Evolutionary conservation across 2,113 vertebrate species (phyloP).

Genomic region (Urocolius indicus): DNA sequence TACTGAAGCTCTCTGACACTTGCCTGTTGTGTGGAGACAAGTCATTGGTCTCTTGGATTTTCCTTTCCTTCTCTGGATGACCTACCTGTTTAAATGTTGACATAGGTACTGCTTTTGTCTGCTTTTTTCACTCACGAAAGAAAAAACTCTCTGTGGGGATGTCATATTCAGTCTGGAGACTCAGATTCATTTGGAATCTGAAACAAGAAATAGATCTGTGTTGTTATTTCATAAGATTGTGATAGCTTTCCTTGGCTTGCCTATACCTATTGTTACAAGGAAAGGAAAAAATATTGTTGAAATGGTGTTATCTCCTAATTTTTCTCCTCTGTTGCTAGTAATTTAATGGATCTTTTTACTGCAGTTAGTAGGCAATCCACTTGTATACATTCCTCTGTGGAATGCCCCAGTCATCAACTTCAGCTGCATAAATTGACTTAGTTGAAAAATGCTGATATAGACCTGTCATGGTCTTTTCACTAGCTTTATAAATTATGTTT

Average conservation of each 20-base stretch:
- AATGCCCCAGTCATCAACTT: constrained; percentile 26
- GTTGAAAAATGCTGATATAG: constrained; percentile 43
- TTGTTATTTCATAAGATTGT: not conserved
- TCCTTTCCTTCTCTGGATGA: not conserved
- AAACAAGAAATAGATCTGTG: not conserved
- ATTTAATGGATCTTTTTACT: not conserved
- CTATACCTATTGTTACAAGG: not conserved
- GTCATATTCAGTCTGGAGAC: not conserved
- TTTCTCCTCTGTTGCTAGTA: not conserved
- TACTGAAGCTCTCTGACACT: not conserved
- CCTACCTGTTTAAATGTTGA: not conserved
- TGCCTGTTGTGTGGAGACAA: not conserved
- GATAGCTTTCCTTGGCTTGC: not conserved
- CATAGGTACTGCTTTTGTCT: not conserved
- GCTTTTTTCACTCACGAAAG: not conserved
- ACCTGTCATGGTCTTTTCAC: constrained; percentile 30
- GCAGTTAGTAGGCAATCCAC: not conserved
- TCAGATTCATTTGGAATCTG: not conserved
- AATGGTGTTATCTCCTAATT: not conserved
- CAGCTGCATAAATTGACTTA: constrained; percentile 51
- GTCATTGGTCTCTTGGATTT: not conserved
- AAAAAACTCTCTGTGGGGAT: fast-evolving
- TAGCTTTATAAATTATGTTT: constrained; percentile 63
- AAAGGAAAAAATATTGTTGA: not conserved
- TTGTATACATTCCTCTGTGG: not conserved